phyloP scores from a whole-genome alignment of 2,888 invertebrate genomes.

The Drosophila niveifrons region DNA sequence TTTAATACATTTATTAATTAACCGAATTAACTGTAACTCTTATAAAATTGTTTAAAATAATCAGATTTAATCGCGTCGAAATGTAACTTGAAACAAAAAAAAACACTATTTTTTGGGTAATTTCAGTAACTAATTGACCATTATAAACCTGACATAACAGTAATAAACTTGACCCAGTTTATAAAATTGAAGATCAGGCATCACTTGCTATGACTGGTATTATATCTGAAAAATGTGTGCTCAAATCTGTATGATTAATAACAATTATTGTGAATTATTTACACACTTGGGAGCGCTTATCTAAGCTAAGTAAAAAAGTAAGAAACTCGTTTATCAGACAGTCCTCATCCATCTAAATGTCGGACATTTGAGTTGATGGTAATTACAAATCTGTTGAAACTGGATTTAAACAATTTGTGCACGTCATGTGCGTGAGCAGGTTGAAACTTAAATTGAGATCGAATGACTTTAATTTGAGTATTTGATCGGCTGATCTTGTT shows the following conservation, averaged over 20 bases:
- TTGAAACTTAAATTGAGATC: conserved; percentile 37
- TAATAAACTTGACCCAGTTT: conserved; percentile 31
- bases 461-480: conserved; percentile 40
- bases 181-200: not conserved
- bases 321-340: conserved; percentile 50
- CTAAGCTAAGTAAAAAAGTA: conserved; percentile 16
- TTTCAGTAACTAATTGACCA: not conserved
- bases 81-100: no score
- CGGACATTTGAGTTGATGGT: conserved; percentile 50
- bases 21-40: no score
- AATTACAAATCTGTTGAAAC: conserved; percentile 59
- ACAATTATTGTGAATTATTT: conserved; percentile 45
- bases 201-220: not conserved
- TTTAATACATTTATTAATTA: no score
- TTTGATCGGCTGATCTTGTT: conserved; percentile 24
- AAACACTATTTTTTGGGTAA: not conserved
- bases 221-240: conserved; percentile 13
- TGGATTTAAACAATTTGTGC: conserved; percentile 36
- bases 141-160: not conserved
- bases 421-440: conserved; percentile 34
- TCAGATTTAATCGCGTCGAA: no score
- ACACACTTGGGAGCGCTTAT: conserved; percentile 37
- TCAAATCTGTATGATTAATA: conserved; percentile 34
- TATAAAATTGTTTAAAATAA: no score
- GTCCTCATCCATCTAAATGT: conserved; percentile 45